Base-by-base conservation (phyloP, 2,797 vertebrate species). In the Huso huso region DNA sequence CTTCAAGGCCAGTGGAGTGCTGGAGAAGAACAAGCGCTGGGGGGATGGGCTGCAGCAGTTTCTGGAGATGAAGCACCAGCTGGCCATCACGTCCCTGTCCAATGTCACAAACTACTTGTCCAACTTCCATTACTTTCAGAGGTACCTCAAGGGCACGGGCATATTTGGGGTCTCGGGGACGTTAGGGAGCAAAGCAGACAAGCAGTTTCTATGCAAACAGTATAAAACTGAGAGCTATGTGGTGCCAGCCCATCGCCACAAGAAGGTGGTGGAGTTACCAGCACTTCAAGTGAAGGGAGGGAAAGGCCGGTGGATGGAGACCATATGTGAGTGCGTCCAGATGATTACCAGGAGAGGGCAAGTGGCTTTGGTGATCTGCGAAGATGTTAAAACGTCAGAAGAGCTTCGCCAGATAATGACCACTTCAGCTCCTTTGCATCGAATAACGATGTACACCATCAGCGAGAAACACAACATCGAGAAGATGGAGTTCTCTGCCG, bases 101-200 rank as follows among this genome's bases (percentile, higher is more conserved):
- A 77, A 51, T 57, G 77, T 82, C 1, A 80, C 78, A 61, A 82
- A 81, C 1, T 82, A 75, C 67, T 72, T 81, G 69, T 82, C 81
- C 0, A 82, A 81, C 65, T 66, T 81, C 53, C 71, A 75, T 67
- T 79, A 64, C 70, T 82, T 82, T 49, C 69, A 80, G 71, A 60
- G 63, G 58, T 79, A 77, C 65, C 49, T 72, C 12, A 57, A 1
- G 2, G 72, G 62, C 0, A 70, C 65, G 48, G 80, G 78, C 9
- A 72, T 82, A 48, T 82, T 73, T 67, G 81, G 79, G 11, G 78
- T 79, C 11, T 77, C 79, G 49, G 81, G 81, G 10, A 82, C 81
- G 23, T 51, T 82, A 23, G 81, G 77, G n/a, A 71, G 71, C 2
- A 58, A 77, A 5, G 60, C 67, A 37, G 77, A 79, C 49, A 61